Conservation (phyloP, 2,113 vertebrate species). For the Merops nubicus region DNA sequence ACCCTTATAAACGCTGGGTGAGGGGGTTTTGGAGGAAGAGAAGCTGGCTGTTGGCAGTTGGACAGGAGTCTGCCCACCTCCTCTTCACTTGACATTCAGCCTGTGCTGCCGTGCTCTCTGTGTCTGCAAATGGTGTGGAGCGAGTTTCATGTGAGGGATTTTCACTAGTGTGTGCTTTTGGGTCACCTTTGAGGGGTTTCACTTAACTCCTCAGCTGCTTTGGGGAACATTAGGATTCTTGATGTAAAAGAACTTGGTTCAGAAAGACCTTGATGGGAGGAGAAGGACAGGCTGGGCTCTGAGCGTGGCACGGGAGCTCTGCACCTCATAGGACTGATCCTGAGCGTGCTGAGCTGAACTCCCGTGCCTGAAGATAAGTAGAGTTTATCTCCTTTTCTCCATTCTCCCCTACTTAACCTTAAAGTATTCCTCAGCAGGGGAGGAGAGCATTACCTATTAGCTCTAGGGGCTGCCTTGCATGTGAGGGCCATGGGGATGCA, state of each 20-base stretch:
- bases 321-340: background rate
- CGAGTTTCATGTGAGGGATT: background rate
- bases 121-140: background rate
- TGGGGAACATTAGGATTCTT: background rate
- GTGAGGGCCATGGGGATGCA: background rate
- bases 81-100: conserved; percentile 28
- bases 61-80: background rate
- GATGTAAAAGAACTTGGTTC: background rate
- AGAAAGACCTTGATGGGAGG: background rate
- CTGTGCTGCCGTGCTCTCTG: accelerated
- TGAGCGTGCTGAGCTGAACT: background rate
- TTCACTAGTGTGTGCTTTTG: background rate
- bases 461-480: background rate
- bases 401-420: conserved; percentile 30
- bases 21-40: background rate
- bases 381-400: conserved; percentile 44
- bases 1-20: background rate
- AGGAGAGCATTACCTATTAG: background rate
- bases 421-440: background rate
- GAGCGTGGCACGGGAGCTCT: background rate
- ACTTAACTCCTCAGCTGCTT: background rate
- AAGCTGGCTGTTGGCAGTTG: background rate
- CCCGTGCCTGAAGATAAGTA: conserved; percentile 29
- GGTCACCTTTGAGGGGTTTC: background rate
- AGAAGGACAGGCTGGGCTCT: background rate